Base-by-base conservation (phyloP, 2,888 invertebrate species). In the Cataglyphis albicans region DNA sequence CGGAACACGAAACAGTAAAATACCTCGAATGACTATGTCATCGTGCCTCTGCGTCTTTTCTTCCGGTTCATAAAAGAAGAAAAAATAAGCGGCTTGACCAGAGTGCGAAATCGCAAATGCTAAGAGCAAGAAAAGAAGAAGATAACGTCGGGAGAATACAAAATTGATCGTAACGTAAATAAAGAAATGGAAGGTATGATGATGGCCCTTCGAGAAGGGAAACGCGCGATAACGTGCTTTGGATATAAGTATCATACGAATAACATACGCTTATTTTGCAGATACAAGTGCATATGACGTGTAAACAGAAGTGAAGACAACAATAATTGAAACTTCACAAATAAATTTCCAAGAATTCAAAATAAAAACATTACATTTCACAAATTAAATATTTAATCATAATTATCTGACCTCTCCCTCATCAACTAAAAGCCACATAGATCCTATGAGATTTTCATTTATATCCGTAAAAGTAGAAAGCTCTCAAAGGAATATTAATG, bases 131-230 rank as follows among this genome's bases (percentile, higher is more conserved):
- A 61, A 74, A 85, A 76, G 82, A 81, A 70, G 3, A 61, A 63
- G 70, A 88, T 83, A 83, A 86, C 87, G 89, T 86, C 86, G 73
- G 81, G 64, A 85, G 91, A 90, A 91, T 92, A 91, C 88, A 82
- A 88, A 90, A 90, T 89, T 88, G 91, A 87, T 74, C 88, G 85
- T 87, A 89, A 90, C 84, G 87, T 84, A 87, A 88, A 88, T 84
- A 87, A 88, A 89, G 87, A 90, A 90, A 82, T 86, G 88, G 86
- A 88, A 90, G 86, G 83, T 87, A 84, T 61, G 85, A 87, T 72
- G 84, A 86, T 86, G 86, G 82, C 86, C 84, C 84, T 84, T 88
- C 84, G 68, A 44, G 84, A 84, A 87, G 85, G 86, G 84, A 82
- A 85, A 83, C 86, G 70, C 74, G 83, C 83, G 88, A 88, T 89